phyloP scores from a whole-genome alignment of 2,888 invertebrate genomes.

The Phortica okadai region DNA sequence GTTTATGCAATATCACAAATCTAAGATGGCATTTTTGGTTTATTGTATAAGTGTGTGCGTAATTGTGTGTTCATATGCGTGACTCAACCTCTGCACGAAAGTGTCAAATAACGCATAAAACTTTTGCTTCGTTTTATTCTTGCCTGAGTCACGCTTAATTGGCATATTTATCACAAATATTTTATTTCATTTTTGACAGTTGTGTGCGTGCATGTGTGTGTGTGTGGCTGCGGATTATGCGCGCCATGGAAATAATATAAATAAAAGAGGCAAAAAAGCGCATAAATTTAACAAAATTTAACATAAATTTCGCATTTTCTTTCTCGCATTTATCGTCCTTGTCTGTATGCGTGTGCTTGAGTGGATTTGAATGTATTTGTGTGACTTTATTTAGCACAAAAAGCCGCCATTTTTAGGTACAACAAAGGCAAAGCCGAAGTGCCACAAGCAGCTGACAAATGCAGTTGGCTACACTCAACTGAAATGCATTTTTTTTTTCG shows the following conservation, averaged over 20 bases:
- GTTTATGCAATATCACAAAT: conserved; percentile 31
- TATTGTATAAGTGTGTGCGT: background rate
- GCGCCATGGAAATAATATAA: conserved; percentile 3
- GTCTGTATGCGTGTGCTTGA: background rate
- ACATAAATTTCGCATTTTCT: background rate
- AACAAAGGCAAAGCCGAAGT: background rate
- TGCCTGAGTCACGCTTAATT: conserved; percentile 43
- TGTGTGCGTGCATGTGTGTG: background rate
- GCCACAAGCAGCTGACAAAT: conserved; percentile 7
- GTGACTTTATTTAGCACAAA: background rate
- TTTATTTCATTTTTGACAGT: conserved; percentile 20
- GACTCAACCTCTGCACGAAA: background rate
- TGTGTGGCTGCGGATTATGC: background rate
- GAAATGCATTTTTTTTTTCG: background rate
- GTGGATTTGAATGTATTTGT: background rate
- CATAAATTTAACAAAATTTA: conserved; percentile 6
- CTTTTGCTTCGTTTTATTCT: conserved; percentile 14
- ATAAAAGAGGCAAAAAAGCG: conserved; percentile 26
- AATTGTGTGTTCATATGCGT: background rate
- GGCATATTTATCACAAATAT: conserved; percentile 51
- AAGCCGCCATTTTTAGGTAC: background rate
- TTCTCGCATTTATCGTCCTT: background rate
- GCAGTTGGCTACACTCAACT: background rate
- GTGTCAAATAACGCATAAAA: conserved; percentile 25
- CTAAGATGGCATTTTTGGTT: conserved; percentile 14